Evolutionary conservation across 2,888 invertebrate genomes (phyloP).

Genomic region (Aporophyla lueneburgensis): DNA sequence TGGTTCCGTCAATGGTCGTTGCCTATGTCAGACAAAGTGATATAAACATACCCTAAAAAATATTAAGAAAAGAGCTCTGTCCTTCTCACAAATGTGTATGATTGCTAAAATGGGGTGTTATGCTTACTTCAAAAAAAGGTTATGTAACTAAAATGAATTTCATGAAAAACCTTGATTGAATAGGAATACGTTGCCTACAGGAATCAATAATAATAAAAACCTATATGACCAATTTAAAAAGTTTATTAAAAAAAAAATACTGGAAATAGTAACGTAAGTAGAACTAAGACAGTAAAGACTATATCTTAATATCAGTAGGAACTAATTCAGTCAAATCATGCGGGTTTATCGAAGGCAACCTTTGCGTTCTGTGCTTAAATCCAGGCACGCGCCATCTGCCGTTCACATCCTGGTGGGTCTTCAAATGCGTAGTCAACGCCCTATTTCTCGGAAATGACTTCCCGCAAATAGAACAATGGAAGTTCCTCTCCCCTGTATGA

Average conservation of each 20-base stretch:
- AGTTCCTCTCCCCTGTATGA: slow-evolving; percentile 83
- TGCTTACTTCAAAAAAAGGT: neutral
- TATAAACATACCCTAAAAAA: neutral
- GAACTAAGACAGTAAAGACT: slow-evolving; percentile 22
- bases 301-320: slow-evolving; percentile 59
- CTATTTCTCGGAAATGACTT: slow-evolving; percentile 81
- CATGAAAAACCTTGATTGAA: neutral
- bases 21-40: neutral
- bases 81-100: neutral
- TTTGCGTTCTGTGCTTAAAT: slow-evolving; percentile 75
- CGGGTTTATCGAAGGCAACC: slow-evolving; percentile 75
- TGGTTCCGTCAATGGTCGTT: too few species aligned
- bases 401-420: slow-evolving; percentile 80
- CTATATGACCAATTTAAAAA: neutral
- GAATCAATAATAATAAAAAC: neutral
- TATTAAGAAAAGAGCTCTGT: neutral
- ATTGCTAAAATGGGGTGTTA: too few species aligned
- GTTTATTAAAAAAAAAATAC: slow-evolving; percentile 66
- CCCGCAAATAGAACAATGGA: slow-evolving; percentile 80
- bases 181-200: neutral
- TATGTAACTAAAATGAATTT: neutral
- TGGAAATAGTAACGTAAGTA: slow-evolving; percentile 35
- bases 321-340: slow-evolving; percentile 74
- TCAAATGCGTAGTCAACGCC: slow-evolving; percentile 80
- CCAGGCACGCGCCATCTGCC: slow-evolving; percentile 78